Base-by-base conservation (phyloP, 2,888 invertebrate genomes). In the Agrotis ipsilon region DNA sequence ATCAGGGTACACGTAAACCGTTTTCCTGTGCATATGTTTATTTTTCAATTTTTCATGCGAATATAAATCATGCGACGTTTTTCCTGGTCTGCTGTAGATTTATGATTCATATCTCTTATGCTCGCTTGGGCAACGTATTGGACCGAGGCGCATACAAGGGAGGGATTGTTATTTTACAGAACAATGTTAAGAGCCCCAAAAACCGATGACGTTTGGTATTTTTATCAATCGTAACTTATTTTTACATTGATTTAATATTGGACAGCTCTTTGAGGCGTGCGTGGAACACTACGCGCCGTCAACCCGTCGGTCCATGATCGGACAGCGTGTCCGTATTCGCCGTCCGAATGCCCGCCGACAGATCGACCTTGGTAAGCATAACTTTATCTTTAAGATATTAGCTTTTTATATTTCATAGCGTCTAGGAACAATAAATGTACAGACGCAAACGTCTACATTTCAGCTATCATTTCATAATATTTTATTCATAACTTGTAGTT, bases 21-120 rank as follows among this genome's bases (percentile, higher is more conserved):
- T 43, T 52, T 19, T 13, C 14, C 49, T 14, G 49, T 65, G 57
- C 48, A 62, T 48, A 32, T 72, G 58, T 73, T 73, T 73, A 57
- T 78, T 73, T 72, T 73, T 73, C 59, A 77, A 78, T 64, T 73
- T 46, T n/a, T 55, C 51, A 1, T 14, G 18, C 27, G n/a, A 48
- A 57, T 51, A 65, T 78, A 78, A 78, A 78, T 78, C 75, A 75
- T 5, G 27, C 7, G 59, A 45, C 51, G n/a, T 65, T 70, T 69
- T 66, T 55, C 75, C 59, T 48, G 63, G 46, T 62, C 58, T 52
- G 68, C 24, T 51, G 18, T 45, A 61, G 65, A 75, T 78, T 75
- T 70, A 78, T 63, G 78, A 80, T 80, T 66, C 73, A 67, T 75
- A 64, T 63, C 68, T 63, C 54, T 57, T 52, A 63, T 59, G 58